Conservation (phyloP, 1,140 invertebrate species). For the Bombus haemorrhoidalis region DNA sequence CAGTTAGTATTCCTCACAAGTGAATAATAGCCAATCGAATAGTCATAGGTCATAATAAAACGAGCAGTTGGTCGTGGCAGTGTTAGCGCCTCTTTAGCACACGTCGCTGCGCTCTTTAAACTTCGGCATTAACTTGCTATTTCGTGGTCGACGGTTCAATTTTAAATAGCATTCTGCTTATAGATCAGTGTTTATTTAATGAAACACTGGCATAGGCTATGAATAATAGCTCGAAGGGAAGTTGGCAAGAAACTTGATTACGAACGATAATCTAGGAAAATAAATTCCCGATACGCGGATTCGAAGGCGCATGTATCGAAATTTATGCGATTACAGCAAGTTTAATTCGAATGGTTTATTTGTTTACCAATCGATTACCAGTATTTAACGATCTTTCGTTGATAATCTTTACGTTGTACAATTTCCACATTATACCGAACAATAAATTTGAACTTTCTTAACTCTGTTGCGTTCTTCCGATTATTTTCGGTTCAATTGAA, state of each 20-base stretch:
- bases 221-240: not conserved
- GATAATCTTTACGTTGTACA: not conserved
- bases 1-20: slow-evolving; percentile 40
- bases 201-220: not conserved
- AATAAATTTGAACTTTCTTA: too few relatives aligned
- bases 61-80: slow-evolving; percentile 14
- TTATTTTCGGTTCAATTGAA: too few relatives aligned
- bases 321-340: too few relatives aligned
- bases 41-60: slow-evolving; percentile 56
- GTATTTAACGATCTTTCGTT: not conserved
- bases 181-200: slow-evolving; percentile 14
- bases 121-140: not conserved
- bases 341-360: not conserved
- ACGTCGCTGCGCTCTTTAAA: slow-evolving; percentile 5
- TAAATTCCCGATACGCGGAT: not conserved
- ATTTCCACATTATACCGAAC: too few relatives aligned
- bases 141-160: slow-evolving; percentile 1
- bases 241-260: not conserved
- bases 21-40: slow-evolving; percentile 62
- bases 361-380: not conserved
- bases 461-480: too few relatives aligned
- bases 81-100: slow-evolving; percentile 32
- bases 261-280: slow-evolving; percentile 2
- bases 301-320: too few relatives aligned
- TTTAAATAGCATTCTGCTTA: not conserved